phyloP scores from a whole-genome alignment of 2,113 vertebrate genomes.

The Podilymbus podiceps region DNA sequence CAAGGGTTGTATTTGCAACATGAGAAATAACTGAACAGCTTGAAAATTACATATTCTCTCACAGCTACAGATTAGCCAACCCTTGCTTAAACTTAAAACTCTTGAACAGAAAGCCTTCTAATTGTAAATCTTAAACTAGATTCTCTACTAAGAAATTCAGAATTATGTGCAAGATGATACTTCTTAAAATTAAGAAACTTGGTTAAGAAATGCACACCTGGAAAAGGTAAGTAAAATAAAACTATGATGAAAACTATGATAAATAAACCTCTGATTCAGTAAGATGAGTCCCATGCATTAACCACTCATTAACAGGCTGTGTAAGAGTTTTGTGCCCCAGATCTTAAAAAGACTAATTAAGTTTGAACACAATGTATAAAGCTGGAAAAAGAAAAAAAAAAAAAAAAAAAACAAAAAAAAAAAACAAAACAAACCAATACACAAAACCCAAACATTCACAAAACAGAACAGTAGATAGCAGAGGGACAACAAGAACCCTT shows the following conservation, averaged over 20 bases:
- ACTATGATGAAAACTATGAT: too few relatives aligned
- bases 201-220: neutral
- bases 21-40: neutral
- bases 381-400: neutral
- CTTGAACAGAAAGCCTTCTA: neutral
- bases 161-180: neutral
- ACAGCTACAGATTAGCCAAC: neutral
- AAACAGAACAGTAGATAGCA: neutral
- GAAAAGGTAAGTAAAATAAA: neutral
- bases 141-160: neutral
- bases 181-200: neutral
- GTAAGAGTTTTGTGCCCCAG: neutral
- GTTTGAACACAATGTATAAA: neutral
- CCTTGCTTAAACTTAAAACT: neutral
- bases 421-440: too few relatives aligned
- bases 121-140: neutral
- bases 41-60: neutral
- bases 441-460: neutral
- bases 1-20: neutral
- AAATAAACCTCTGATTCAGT: neutral
- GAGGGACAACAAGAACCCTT: neutral
- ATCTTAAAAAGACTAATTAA: neutral
- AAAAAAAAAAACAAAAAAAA: neutral
- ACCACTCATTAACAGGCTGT: neutral
- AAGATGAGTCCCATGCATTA: accelerated